These are phyloP conservation scores for Xestoiulus laeticollis DNA, from an alignment of 2,888 invertebrate genomes.

Conservation along the genomic window DNA sequence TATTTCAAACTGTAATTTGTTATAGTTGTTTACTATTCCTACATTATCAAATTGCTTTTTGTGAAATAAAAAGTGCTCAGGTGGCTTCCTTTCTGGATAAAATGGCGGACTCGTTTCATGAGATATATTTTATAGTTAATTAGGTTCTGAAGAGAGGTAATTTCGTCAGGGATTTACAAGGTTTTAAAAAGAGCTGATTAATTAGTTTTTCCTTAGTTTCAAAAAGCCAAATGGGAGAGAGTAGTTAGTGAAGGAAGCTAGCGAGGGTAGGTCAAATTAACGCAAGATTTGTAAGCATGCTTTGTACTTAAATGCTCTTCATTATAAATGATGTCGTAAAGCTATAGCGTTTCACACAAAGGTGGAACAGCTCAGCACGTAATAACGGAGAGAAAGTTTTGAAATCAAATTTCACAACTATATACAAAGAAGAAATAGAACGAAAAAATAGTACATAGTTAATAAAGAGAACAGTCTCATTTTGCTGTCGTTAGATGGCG, in stretches of 20 bases:
- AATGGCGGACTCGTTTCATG: neutral
- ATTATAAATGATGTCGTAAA: neutral
- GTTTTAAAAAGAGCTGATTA: slow-evolving; percentile 36
- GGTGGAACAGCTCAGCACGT: neutral
- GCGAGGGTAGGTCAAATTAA: slow-evolving; percentile 13
- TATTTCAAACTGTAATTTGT: too few relatives aligned
- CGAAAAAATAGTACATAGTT: neutral
- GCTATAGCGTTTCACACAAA: neutral
- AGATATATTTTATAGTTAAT: neutral
- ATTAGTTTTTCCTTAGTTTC: slow-evolving; percentile 12
- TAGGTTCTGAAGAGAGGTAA: slow-evolving; percentile 15
- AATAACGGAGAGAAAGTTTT: neutral
- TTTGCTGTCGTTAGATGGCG: too few relatives aligned
- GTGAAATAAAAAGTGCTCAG: neutral
- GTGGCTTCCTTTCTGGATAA: neutral
- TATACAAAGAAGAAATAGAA: neutral
- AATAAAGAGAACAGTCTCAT: too few relatives aligned
- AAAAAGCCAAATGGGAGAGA: neutral
- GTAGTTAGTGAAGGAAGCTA: neutral
- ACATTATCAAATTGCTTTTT: neutral
- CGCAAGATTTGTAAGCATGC: neutral
- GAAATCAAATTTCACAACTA: neutral
- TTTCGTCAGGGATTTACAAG: slow-evolving; percentile 7
- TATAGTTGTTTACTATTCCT: too few relatives aligned
- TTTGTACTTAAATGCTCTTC: slow-evolving; percentile 6